phyloP scores from a whole-genome alignment of 2,888 invertebrate species.

The Cephus pygmeus region DNA sequence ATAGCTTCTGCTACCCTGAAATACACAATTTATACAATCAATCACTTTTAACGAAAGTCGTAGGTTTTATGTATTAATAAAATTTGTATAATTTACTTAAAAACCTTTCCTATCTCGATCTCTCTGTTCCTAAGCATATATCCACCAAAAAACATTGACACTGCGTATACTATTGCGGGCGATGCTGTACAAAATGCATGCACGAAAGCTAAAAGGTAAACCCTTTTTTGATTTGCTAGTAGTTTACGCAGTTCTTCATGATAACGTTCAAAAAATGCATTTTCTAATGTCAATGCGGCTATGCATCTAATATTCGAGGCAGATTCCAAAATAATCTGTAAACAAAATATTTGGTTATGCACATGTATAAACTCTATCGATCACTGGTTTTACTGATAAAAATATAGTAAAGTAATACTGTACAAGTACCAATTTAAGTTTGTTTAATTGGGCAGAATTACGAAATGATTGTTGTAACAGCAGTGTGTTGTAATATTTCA shows the following conservation, averaged over 20 bases:
- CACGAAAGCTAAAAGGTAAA: slow-evolving; percentile 49
- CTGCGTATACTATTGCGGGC: slow-evolving; percentile 58
- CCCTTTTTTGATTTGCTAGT: slow-evolving; percentile 13
- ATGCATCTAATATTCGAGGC: slow-evolving; percentile 22
- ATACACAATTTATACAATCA: neutral
- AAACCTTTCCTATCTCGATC: slow-evolving; percentile 51
- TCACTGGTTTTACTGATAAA: too few relatives aligned
- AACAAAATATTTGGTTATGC: neutral
- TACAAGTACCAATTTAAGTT: slow-evolving; percentile 45
- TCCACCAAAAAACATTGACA: slow-evolving; percentile 58
- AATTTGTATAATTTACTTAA: slow-evolving; percentile 50
- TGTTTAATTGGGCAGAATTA: slow-evolving; percentile 52
- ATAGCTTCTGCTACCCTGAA: slow-evolving; percentile 58
- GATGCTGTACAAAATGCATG: slow-evolving; percentile 60
- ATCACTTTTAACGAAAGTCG: too few relatives aligned
- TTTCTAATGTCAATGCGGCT: slow-evolving; percentile 23
- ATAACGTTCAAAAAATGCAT: slow-evolving; percentile 21
- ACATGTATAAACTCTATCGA: too few relatives aligned
- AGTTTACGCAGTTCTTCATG: slow-evolving; percentile 16
- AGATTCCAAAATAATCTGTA: slow-evolving; percentile 22
- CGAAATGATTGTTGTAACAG: slow-evolving; percentile 50
- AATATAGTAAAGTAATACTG: too few relatives aligned
- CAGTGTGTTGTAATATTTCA: slow-evolving; percentile 54
- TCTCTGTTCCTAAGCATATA: slow-evolving; percentile 48
- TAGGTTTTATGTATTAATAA: too few relatives aligned